phyloP scores from a whole-genome alignment of 2,797 vertebrate genomes.

The Parauchenoglanis ngamensis region DNA sequence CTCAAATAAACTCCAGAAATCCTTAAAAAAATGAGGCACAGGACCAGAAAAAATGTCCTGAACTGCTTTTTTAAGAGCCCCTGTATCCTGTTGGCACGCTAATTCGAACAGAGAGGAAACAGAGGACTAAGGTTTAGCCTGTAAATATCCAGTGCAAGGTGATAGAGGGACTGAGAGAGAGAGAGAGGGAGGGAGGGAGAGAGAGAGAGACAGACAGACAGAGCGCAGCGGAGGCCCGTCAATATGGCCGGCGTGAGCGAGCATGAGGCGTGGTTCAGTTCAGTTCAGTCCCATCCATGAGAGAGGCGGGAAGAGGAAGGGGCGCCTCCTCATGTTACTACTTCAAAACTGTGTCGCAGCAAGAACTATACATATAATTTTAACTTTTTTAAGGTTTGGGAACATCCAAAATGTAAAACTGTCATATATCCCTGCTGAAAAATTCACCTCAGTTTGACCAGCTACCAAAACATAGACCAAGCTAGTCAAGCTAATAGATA shows the following conservation, averaged over 20 bases:
- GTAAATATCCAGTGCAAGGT: constrained; percentile 63
- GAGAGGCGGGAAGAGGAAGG: constrained; percentile 21
- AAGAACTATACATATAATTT: too few relatives aligned
- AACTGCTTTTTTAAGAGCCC: constrained; percentile 1
- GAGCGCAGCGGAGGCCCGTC: constrained; percentile 67
- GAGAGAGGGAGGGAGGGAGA: constrained; percentile 58
- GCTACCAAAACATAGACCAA: background rate
- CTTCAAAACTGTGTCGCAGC: background rate
- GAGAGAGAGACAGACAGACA: constrained; percentile 49
- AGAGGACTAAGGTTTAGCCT: constrained; percentile 29
- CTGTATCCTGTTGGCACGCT: constrained; percentile 25
- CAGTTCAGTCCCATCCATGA: constrained; percentile 23
- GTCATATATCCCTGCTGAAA: background rate
- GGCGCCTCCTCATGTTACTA: constrained; percentile 28
- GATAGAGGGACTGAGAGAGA: constrained; percentile 55
- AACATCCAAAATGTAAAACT: background rate
- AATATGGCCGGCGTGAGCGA: constrained; percentile 69
- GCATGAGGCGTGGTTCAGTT: constrained; percentile 52
- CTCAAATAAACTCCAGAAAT: constrained; percentile 24
- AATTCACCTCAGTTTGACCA: background rate
- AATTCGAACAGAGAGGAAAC: constrained; percentile 45
- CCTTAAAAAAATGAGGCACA: constrained; percentile 9
- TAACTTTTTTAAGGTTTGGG: too few relatives aligned
- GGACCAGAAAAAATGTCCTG: background rate
- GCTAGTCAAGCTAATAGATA: background rate